phyloP scores from a whole-genome alignment of 2,113 vertebrate species.

The Butorides virescens region DNA sequence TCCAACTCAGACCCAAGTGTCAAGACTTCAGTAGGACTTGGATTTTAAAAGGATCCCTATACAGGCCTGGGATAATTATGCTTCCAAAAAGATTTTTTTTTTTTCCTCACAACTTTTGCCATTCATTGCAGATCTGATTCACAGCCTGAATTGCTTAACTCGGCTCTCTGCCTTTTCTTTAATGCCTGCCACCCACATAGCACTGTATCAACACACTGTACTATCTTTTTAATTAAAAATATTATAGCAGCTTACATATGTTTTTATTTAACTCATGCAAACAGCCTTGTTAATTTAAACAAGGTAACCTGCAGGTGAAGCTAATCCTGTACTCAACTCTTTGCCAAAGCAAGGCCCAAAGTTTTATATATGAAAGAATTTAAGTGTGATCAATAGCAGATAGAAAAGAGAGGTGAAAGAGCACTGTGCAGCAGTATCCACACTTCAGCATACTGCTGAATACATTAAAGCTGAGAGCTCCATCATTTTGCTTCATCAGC shows the following conservation, averaged over 20 bases:
- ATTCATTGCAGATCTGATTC: background rate
- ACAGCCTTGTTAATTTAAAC: background rate
- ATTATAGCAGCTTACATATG: background rate
- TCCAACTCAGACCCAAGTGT: background rate
- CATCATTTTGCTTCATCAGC: background rate
- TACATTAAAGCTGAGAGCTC: background rate
- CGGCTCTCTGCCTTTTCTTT: background rate
- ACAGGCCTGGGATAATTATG: background rate
- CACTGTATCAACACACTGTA: background rate
- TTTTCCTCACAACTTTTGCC: background rate
- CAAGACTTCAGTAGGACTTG: background rate
- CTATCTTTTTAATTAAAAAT: conserved; percentile 32
- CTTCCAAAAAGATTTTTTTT: background rate
- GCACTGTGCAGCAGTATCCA: background rate
- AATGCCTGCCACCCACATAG: conserved; percentile 15
- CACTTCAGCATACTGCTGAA: background rate
- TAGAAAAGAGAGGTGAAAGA: background rate
- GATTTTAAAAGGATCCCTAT: background rate
- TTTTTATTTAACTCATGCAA: background rate
- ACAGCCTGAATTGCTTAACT: background rate
- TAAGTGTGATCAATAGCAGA: background rate
- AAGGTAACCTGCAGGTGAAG: background rate
- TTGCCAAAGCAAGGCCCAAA: background rate
- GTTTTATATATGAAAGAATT: background rate
- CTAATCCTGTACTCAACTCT: background rate